phyloP scores from a whole-genome alignment of 2,113 vertebrate species.

The Actenoides hombroni region DNA sequence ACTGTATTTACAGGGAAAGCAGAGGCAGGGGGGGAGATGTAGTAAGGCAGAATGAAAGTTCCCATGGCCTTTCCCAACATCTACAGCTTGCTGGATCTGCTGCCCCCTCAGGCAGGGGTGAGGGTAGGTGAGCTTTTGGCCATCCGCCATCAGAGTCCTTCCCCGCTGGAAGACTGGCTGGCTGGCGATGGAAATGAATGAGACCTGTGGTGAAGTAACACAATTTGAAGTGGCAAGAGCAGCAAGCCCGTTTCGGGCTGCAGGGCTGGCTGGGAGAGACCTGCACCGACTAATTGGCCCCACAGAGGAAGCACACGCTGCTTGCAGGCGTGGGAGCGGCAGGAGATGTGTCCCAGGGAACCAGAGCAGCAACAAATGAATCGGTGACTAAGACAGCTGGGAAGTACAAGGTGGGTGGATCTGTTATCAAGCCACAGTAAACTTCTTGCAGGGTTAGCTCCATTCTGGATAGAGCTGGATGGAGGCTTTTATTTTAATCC shows the following conservation, averaged over 20 bases:
- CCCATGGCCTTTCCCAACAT: accelerated
- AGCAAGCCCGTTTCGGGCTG: not conserved
- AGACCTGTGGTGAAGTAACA: not conserved
- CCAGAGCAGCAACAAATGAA: not conserved
- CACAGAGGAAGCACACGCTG: accelerated
- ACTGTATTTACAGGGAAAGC: not conserved
- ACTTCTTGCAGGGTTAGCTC: not conserved
- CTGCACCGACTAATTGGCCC: not conserved
- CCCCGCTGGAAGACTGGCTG: accelerated
- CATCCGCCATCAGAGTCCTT: not conserved
- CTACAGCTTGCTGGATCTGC: not conserved
- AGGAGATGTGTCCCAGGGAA: not conserved
- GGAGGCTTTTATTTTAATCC: not conserved
- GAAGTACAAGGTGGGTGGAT: not conserved
- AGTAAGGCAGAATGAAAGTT: not conserved
- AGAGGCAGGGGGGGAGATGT: not conserved
- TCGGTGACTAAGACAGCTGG: accelerated
- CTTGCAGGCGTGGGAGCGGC: not conserved
- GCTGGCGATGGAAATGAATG: not conserved
- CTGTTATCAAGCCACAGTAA: not conserved
- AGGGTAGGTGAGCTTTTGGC: not conserved
- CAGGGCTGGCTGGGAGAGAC: not conserved
- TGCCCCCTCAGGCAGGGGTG: not conserved
- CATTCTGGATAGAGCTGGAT: not conserved
- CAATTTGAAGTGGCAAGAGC: not conserved